Percentiles rank a stretch among this genome's conserved stretches.
Conservation (phyloP, 2,797 vertebrate species). For the Pangasius mekongensis region DNA sequence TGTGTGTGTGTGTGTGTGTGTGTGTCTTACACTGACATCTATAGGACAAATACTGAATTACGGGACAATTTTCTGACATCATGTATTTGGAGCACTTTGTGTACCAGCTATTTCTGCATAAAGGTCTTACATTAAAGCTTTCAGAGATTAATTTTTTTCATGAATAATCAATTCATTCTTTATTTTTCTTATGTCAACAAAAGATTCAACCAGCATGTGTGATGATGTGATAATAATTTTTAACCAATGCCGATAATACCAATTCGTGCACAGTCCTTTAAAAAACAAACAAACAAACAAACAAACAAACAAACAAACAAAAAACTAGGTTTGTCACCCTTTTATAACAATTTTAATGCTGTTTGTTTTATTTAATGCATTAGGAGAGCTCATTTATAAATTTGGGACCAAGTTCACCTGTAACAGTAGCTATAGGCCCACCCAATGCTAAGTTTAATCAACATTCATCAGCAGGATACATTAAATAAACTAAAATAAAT, state of each 20-base stretch:
- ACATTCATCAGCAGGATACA: background rate
- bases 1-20: background rate
- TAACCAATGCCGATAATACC: background rate
- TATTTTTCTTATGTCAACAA: background rate
- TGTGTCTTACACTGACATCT: constrained; percentile 58
- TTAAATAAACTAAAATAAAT: background rate
- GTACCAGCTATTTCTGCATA: background rate
- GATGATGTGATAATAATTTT: background rate
- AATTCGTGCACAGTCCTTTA: background rate
- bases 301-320: background rate
- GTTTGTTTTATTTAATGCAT: background rate
- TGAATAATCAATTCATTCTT: background rate
- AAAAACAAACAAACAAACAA: background rate
- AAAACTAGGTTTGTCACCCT: background rate
- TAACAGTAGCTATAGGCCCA: background rate
- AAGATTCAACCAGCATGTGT: background rate
- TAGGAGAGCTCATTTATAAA: background rate
- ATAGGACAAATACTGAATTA: constrained; percentile 47
- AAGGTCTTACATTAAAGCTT: background rate
- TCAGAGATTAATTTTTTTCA: background rate
- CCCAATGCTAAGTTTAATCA: background rate
- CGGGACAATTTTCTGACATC: background rate
- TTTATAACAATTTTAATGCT: background rate
- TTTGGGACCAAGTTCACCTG: background rate
- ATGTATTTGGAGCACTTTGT: background rate